A percentile compares a stretch with the other conserved stretches of the same genome.
These are phyloP conservation scores for Labrus mixtus DNA, from an alignment of 2,113 vertebrate genomes.

Conservation along the genomic window DNA sequence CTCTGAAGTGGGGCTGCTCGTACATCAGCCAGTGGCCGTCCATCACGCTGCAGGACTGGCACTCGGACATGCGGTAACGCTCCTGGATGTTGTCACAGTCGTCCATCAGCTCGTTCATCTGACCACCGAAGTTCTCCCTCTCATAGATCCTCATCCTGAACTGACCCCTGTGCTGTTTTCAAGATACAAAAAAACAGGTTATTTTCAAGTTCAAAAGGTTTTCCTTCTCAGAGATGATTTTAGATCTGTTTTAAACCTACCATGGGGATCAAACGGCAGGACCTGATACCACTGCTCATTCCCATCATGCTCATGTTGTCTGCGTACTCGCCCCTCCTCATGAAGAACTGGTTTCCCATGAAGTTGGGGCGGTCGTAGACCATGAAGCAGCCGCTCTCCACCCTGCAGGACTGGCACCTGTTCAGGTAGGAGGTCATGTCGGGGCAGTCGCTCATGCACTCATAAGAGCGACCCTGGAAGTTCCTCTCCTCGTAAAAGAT, in stretches of 20 bases:
- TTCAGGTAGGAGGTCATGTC: conserved; percentile 78
- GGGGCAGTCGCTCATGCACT: conserved; percentile 78
- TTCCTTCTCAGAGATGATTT: neutral
- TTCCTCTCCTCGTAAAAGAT: conserved; percentile 83
- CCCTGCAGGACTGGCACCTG: conserved; percentile 74
- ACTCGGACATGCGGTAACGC: conserved; percentile 75
- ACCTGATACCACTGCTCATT: conserved; percentile 70
- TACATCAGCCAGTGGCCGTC: conserved; percentile 86
- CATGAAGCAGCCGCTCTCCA: conserved; percentile 80
- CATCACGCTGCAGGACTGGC: conserved; percentile 82
- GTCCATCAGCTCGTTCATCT: conserved; percentile 65
- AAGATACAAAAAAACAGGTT: neutral
- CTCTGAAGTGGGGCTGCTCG: conserved; percentile 82
- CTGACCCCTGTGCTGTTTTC: conserved; percentile 60
- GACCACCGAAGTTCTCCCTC: conserved; percentile 59
- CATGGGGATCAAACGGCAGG: conserved; percentile 81
- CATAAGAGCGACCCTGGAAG: conserved; percentile 81
- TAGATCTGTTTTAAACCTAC: conserved; percentile 52
- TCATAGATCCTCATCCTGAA: conserved; percentile 70
- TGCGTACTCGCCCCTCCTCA: conserved; percentile 80
- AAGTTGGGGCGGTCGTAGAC: conserved; percentile 78
- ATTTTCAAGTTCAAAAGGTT: neutral
- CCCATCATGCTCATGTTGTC: conserved; percentile 79
- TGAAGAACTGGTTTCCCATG: conserved; percentile 80
- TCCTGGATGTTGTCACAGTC: conserved; percentile 77